A percentile compares a stretch with the other conserved stretches of the same genome.
Evolutionary conservation across 2,797 vertebrate species (phyloP).

Genomic region (Eulemur coronatus): DNA sequence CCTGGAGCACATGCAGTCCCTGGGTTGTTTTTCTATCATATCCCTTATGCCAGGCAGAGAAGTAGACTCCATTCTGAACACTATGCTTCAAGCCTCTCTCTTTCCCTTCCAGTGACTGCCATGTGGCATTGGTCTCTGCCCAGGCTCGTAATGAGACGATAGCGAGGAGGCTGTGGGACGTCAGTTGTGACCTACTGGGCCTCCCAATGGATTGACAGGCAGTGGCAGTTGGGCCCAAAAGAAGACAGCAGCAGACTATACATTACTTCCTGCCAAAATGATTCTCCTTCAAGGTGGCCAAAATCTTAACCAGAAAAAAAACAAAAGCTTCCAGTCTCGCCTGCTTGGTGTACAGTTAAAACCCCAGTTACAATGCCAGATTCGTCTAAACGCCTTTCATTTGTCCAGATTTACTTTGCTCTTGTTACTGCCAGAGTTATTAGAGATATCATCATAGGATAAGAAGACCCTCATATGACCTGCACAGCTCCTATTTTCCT

Average conservation of each 20-base stretch:
- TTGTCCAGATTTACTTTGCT: background rate
- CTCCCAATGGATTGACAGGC: conserved; percentile 90
- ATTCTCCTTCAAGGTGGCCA: conserved; percentile 3
- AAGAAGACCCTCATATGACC: background rate
- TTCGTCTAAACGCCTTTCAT: background rate
- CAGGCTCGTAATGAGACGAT: conserved; percentile 91
- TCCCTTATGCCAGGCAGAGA: background rate
- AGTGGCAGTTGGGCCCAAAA: background rate
- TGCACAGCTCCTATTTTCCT: background rate
- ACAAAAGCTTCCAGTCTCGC: background rate
- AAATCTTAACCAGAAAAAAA: background rate
- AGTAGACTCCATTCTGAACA: background rate
- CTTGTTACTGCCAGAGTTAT: background rate
- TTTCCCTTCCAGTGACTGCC: conserved; percentile 89
- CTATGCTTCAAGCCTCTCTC: background rate
- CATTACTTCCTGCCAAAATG: background rate
- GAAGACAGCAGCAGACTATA: background rate
- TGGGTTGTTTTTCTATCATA: background rate
- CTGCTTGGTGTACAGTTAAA: background rate
- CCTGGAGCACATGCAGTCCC: background rate
- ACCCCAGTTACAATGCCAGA: background rate
- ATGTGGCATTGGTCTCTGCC: conserved; percentile 90
- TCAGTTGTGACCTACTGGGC: conserved; percentile 93
- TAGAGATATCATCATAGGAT: background rate
- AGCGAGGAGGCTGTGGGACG: conserved; percentile 91